Base-by-base conservation (phyloP, 2,797 vertebrate species). In the Chlorospingus flavigularis region DNA sequence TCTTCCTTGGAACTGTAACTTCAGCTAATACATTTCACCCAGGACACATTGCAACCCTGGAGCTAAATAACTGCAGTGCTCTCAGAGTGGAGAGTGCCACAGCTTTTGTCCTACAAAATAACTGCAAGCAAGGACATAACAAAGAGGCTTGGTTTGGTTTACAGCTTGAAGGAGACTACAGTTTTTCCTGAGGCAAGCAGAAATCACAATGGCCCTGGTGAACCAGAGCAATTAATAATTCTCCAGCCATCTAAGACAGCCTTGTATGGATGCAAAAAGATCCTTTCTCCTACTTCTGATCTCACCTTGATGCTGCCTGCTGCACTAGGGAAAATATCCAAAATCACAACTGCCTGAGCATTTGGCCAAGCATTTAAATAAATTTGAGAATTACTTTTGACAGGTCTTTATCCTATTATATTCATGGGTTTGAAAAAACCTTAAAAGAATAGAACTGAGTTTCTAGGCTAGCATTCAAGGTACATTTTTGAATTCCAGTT, bases 121-220 rank as follows among this genome's bases (percentile, higher is more conserved):
- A 28, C 37, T 66, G 57, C 25, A 66, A 91, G 43, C 25, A 70
- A 79, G 24, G 43, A 79, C 10, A 37, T 58, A 65, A 21, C 14
- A 89, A 83, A 88, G 61, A 31, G 10, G 1, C 9, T 72, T 77
- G 21, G 20, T 78, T 39, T 90, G 17, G 19, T 83, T 90, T 61
- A 67, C 53, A 83, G 40, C 33, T 80, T 72, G 74, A 71, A 90
- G 45, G 23, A 75, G 10, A 39, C 15, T 47, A 24, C 11, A 72
- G 48, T 9, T 92, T 84, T 84, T 84, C 66, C 61, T 72, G 54
- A 68, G 79, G n/a, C 58, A 88, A 88, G 55, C 6, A 88, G 54
- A 72, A 77, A 84, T 94, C 45, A 77, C 53, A 65, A n/a, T 51
- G 25, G 9, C 24, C 57, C 47, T 16, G 4, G n/a, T 86, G 37